Evolutionary conservation across 2,113 vertebrate genomes (phyloP).

Genomic region (Stigmatopora argus): DNA sequence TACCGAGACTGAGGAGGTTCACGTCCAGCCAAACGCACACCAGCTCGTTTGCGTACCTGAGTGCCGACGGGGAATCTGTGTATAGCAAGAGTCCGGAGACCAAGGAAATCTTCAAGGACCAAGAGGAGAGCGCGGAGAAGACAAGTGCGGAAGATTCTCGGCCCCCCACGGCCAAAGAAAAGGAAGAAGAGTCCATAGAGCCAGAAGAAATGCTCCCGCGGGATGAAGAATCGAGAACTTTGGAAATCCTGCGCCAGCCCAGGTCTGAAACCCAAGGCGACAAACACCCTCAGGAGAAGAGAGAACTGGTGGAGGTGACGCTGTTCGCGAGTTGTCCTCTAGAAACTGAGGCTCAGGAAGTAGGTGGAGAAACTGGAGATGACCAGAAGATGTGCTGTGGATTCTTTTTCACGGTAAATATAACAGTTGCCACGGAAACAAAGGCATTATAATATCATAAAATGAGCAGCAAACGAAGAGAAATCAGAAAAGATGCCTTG

Average conservation of each 20-base stretch:
- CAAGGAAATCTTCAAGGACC: constrained; percentile 32
- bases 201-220: constrained; percentile 1
- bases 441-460: too few relatives aligned
- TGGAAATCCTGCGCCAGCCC: constrained; percentile 77
- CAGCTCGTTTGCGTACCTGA: constrained; percentile 85
- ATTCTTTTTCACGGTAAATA: constrained; percentile 91
- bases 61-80: constrained; percentile 69
- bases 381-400: constrained; percentile 97
- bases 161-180: constrained; percentile 32
- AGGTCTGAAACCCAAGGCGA: constrained; percentile 68
- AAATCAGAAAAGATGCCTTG: too few relatives aligned
- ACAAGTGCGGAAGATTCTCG: constrained; percentile 31
- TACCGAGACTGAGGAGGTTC: constrained; percentile 87
- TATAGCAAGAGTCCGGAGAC: constrained; percentile 16
- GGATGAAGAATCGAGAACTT: constrained; percentile 54
- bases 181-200: constrained; percentile 12
- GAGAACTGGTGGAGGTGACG: constrained; percentile 84
- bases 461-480: too few relatives aligned
- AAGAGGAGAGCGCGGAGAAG: constrained; percentile 24
- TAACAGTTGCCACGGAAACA: background rate
- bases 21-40: constrained; percentile 84
- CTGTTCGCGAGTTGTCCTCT: constrained; percentile 77
- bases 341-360: constrained; percentile 61
- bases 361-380: constrained; percentile 71
- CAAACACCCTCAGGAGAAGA: constrained; percentile 57